A percentile compares a stretch with the other conserved stretches of the same genome.
phyloP scores from a whole-genome alignment of 2,797 vertebrate species.

The Diplodus puntazzo region DNA sequence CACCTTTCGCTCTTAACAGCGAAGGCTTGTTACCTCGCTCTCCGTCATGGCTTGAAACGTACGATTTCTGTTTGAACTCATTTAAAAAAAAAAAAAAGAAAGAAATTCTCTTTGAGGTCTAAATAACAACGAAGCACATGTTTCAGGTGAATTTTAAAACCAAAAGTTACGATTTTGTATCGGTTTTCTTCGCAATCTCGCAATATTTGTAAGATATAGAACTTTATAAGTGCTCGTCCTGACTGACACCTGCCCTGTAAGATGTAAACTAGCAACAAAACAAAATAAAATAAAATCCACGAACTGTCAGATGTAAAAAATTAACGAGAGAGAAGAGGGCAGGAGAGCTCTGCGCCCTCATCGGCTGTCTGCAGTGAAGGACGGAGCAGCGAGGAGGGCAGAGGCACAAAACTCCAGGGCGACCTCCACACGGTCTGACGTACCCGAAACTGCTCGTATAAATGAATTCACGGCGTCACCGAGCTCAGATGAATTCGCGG shows the following conservation, averaged over 20 bases:
- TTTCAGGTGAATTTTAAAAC: neutral
- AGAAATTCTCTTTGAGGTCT: neutral
- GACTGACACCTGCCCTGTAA: neutral
- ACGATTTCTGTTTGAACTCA: too few species aligned
- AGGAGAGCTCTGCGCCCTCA: conserved; percentile 26
- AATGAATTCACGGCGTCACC: conserved; percentile 86
- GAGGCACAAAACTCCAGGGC: conserved; percentile 72
- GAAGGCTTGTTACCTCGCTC: conserved; percentile 6
- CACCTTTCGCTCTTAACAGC: conserved; percentile 1
- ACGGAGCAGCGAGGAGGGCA: conserved; percentile 53
- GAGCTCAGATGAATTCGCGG: conserved; percentile 81
- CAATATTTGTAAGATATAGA: neutral
- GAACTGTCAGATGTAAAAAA: conserved; percentile 19
- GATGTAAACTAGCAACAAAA: conserved; percentile 4
- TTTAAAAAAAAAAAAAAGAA: too few species aligned
- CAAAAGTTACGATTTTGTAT: neutral
- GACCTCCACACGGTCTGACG: conserved; percentile 87
- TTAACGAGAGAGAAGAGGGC: neutral
- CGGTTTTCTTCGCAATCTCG: neutral
- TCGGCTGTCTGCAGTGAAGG: conserved; percentile 63
- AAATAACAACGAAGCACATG: neutral
- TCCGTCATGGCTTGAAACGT: neutral
- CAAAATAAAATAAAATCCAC: neutral
- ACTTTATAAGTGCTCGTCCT: neutral
- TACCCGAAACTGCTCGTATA: conserved; percentile 83